Evolutionary conservation across 2,888 invertebrate species (phyloP).

Genomic region (Caenorhabditis uteleia): DNA sequence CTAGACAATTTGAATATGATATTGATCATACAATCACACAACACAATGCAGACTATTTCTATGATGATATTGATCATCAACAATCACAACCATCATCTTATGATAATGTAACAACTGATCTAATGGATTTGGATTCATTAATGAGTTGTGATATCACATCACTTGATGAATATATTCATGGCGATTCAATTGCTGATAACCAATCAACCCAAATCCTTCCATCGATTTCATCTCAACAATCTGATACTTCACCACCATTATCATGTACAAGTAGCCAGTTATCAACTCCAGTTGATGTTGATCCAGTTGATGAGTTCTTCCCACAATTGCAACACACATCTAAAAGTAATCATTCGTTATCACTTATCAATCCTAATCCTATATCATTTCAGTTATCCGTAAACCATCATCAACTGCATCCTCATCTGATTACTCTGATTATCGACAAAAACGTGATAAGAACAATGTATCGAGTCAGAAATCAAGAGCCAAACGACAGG

Average conservation of each 20-base stretch:
- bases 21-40: no score
- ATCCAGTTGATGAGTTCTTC: conserved; percentile 46
- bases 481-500: conserved; percentile 43
- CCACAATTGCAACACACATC: conserved; percentile 31
- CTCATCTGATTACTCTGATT: conserved; percentile 26
- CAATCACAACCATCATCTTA: no score
- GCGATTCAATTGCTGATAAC: conserved; percentile 13
- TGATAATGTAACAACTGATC: no score
- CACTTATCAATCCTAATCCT: not conserved
- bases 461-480: conserved; percentile 45
- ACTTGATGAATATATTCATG: conserved; percentile 42
- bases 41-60: no score
- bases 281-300: conserved; percentile 10
- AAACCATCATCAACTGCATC: conserved; percentile 14
- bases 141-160: conserved; percentile 45
- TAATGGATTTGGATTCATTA: conserved; percentile 36
- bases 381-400: conserved; percentile 8
- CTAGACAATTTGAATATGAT: conserved; percentile 9
- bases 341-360: conserved; percentile 18
- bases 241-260: not conserved
- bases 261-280: conserved; percentile 1
- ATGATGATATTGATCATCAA: no score
- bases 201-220: not conserved
- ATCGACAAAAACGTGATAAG: conserved; percentile 45
- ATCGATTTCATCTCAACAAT: not conserved